These are phyloP conservation scores for Trichogramma evanescens DNA, from an alignment of 2,888 invertebrate genomes.

Conservation along the genomic window DNA sequence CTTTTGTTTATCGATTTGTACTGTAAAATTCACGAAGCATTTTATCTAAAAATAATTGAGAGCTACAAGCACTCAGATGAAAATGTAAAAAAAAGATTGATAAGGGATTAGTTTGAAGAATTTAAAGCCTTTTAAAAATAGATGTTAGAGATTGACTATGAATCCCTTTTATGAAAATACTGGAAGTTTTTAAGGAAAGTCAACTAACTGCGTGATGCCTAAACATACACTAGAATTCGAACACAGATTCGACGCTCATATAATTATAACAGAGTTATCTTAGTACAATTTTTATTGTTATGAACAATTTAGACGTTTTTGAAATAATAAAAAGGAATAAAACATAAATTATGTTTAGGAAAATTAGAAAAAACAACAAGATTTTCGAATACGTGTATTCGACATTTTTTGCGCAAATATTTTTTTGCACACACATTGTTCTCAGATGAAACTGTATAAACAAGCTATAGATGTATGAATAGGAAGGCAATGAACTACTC, in stretches of 20 bases:
- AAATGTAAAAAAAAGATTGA: slow-evolving; percentile 21
- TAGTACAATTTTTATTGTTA: too few species aligned
- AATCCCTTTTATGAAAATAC: slow-evolving; percentile 35
- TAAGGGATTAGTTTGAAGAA: slow-evolving; percentile 22
- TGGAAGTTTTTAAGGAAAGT: slow-evolving; percentile 38
- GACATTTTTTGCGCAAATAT: neutral
- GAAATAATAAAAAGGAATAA: neutral
- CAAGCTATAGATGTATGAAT: neutral
- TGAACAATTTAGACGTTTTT: neutral
- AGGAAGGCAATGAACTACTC: neutral
- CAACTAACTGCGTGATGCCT: slow-evolving; percentile 10
- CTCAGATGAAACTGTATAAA: neutral
- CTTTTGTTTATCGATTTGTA: slow-evolving; percentile 21
- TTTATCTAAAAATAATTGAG: slow-evolving; percentile 25
- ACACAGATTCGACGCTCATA: slow-evolving; percentile 23
- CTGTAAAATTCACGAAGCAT: slow-evolving; percentile 26
- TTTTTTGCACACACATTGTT: neutral
- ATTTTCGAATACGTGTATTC: neutral
- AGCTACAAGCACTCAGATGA: slow-evolving; percentile 22
- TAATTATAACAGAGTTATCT: slow-evolving; percentile 6
- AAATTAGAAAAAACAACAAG: neutral
- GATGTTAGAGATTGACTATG: slow-evolving; percentile 22
- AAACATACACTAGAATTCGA: slow-evolving; percentile 12
- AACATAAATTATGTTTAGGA: neutral
- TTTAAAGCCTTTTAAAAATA: slow-evolving; percentile 21